Evolutionary conservation across 1,140 invertebrate species (phyloP).

Genomic region (Sminthurinus signatus): DNA sequence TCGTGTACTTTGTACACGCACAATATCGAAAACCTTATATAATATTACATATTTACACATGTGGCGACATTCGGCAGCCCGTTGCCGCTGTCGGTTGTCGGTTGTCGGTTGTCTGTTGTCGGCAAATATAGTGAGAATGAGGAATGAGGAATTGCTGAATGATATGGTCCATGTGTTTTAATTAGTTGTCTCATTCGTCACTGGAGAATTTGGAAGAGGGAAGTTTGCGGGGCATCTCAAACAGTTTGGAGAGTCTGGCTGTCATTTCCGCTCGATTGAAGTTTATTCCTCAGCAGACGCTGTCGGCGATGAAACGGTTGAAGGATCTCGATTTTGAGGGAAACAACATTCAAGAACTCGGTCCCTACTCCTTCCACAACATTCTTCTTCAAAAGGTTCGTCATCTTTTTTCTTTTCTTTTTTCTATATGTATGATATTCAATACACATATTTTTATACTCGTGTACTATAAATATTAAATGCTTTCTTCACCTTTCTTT

Average conservation of each 20-base stretch:
- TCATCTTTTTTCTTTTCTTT: not conserved
- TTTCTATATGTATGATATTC: too few relatives aligned
- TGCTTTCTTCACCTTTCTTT: too few relatives aligned
- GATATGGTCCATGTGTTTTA: conserved; percentile 24
- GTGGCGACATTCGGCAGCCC: too few relatives aligned
- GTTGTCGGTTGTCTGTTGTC: too few relatives aligned
- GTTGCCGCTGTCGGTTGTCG: too few relatives aligned
- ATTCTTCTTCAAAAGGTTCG: conserved; percentile 67
- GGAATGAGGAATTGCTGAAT: conserved; percentile 10
- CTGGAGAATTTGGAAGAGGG: conserved; percentile 66
- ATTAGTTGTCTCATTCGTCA: conserved; percentile 62
- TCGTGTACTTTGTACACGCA: too few relatives aligned
- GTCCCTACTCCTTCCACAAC: conserved; percentile 79
- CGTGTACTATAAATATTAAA: too few relatives aligned
- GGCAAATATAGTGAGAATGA: too few relatives aligned
- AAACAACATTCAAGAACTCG: conserved; percentile 72
- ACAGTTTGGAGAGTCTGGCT: conserved; percentile 69
- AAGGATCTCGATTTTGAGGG: conserved; percentile 74
- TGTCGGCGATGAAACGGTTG: conserved; percentile 63
- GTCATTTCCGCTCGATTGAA: conserved; percentile 71
- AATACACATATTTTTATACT: too few relatives aligned
- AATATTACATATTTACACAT: too few relatives aligned
- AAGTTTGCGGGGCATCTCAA: conserved; percentile 62
- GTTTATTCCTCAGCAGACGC: conserved; percentile 70
- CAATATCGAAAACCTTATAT: too few relatives aligned